phyloP scores from a whole-genome alignment of 2,888 invertebrate genomes.

The Nomada goodeniana region DNA sequence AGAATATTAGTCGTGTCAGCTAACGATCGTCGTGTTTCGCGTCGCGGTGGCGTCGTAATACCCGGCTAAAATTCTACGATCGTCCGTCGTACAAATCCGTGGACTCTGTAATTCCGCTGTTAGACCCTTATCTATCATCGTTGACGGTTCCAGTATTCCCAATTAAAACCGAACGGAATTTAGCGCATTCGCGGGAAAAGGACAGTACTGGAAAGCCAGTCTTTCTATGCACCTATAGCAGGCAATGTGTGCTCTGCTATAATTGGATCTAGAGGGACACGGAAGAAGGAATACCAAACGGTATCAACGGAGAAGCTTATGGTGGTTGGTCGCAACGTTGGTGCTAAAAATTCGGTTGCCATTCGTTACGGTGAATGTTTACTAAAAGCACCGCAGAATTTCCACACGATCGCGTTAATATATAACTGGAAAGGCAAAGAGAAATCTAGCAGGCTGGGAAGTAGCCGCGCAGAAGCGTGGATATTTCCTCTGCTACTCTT shows the following conservation, averaged over 20 bases:
- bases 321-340: slow-evolving; percentile 36
- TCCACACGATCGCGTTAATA: slow-evolving; percentile 15
- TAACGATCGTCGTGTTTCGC: slow-evolving; percentile 43
- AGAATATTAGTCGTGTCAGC: slow-evolving; percentile 49
- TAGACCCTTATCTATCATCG: slow-evolving; percentile 10
- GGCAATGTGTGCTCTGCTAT: neutral
- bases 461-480: slow-evolving; percentile 4
- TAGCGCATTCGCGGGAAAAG: neutral
- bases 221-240: neutral
- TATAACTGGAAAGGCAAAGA: neutral
- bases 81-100: neutral
- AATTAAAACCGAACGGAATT: slow-evolving; percentile 27
- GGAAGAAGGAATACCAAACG: neutral
- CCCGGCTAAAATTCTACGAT: slow-evolving; percentile 23
- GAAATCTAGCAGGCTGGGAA: neutral
- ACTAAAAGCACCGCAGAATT: slow-evolving; percentile 3
- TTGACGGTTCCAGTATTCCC: slow-evolving; percentile 25
- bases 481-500: slow-evolving; percentile 7
- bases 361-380: neutral
- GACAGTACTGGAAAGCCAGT: slow-evolving; percentile 3
- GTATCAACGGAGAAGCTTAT: slow-evolving; percentile 8
- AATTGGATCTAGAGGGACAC: slow-evolving; percentile 4
- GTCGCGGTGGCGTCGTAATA: slow-evolving; percentile 27
- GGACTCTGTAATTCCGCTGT: neutral
- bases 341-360: slow-evolving; percentile 27